phyloP scores from a whole-genome alignment of 2,113 vertebrate genomes.

The Galeopterus variegatus region DNA sequence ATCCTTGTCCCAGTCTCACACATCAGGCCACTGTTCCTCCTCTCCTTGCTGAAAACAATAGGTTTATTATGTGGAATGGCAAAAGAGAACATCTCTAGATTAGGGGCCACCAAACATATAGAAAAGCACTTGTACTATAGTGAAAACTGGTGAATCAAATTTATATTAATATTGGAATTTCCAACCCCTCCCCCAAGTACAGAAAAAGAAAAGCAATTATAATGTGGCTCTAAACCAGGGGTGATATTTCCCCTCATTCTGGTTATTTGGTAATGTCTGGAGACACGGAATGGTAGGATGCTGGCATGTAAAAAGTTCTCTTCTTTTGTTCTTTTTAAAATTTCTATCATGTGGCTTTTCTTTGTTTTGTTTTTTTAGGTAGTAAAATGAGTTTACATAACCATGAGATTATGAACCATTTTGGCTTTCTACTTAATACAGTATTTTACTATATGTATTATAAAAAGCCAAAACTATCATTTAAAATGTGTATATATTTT shows the following conservation, averaged over 20 bases:
- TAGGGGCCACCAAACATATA: background rate
- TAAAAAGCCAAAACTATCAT: background rate
- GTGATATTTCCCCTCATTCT: background rate
- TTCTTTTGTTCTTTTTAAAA: background rate
- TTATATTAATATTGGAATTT: constrained; percentile 2
- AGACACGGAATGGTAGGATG: background rate
- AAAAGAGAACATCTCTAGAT: background rate
- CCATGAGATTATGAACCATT: too few relatives aligned
- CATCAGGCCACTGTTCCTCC: background rate
- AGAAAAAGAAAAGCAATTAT: background rate
- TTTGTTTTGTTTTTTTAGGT: background rate
- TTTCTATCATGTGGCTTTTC: background rate
- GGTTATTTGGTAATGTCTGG: background rate
- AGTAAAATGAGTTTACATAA: background rate
- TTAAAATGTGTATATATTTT: background rate
- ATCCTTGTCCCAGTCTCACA: background rate
- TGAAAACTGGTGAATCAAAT: background rate
- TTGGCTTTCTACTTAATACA: background rate
- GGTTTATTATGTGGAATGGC: background rate
- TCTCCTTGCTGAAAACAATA: background rate
- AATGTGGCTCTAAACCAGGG: background rate
- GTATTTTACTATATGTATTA: background rate
- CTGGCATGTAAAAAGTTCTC: background rate
- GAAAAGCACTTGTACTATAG: background rate
- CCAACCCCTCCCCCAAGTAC: background rate